These are phyloP conservation scores for Triplophysa bombifrons DNA, from an alignment of 2,797 vertebrate genomes.

Conservation along the genomic window DNA sequence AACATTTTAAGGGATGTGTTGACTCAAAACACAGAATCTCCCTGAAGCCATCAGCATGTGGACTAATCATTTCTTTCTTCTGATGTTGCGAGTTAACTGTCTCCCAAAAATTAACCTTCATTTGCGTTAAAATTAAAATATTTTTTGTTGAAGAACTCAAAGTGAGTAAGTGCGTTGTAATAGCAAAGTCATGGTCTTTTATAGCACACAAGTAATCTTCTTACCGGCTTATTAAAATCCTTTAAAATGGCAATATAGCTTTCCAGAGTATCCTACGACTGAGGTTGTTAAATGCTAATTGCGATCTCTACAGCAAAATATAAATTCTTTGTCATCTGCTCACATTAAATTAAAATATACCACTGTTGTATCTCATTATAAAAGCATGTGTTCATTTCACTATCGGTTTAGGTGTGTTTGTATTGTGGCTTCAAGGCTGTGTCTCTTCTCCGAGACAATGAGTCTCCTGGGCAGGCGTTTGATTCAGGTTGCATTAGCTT, in stretches of 20 bases:
- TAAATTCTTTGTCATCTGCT: conserved; percentile 9
- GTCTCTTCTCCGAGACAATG: background rate
- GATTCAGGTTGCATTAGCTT: conserved; percentile 15
- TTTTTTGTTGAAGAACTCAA: conserved; percentile 8
- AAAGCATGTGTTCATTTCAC: background rate
- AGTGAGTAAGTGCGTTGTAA: conserved; percentile 23
- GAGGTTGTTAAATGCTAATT: conserved; percentile 28
- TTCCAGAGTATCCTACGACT: background rate
- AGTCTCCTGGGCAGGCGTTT: conserved; percentile 11
- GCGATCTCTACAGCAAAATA: background rate
- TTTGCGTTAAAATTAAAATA: conserved; percentile 2
- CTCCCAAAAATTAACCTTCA: background rate
- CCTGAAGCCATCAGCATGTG: background rate
- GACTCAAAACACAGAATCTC: background rate
- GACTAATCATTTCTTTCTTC: background rate
- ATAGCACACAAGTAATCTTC: conserved; percentile 23
- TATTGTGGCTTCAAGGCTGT: background rate
- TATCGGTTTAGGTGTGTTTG: background rate
- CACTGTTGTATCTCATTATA: background rate
- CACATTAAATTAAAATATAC: background rate
- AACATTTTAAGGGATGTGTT: background rate
- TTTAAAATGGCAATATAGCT: background rate
- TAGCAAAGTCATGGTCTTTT: conserved; percentile 22
- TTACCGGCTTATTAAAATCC: conserved; percentile 22
- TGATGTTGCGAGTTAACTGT: background rate